Conservation (phyloP, 2,113 vertebrate genomes). For the Pardalotus punctatus region DNA sequence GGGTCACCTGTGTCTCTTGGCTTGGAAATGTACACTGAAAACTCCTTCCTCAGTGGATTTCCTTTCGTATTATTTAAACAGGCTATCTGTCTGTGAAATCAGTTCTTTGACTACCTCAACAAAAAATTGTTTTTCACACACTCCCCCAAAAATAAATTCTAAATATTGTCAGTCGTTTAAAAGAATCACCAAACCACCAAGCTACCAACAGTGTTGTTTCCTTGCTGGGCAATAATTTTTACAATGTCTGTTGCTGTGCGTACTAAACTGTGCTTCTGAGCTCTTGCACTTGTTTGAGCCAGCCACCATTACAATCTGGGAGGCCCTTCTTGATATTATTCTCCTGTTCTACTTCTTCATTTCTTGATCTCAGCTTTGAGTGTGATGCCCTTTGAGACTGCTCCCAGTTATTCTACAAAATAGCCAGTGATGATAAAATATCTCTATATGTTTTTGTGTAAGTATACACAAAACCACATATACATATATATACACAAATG, state of each 20-base stretch:
- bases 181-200: not conserved
- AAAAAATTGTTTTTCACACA: not conserved
- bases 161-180: not conserved
- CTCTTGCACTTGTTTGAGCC: not conserved
- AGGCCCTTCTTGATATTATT: not conserved
- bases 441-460: not conserved
- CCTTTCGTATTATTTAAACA: not conserved
- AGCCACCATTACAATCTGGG: not conserved
- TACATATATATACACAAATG: not conserved
- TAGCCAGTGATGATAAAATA: not conserved
- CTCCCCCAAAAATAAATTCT: not conserved
- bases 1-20: not conserved
- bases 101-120: not conserved
- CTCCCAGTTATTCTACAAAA: not conserved
- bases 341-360: not conserved
- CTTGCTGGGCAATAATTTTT: not conserved
- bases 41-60: not conserved
- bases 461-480: not conserved
- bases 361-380: not conserved
- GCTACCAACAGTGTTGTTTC: not conserved
- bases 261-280: not conserved
- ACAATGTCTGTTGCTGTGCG: not conserved
- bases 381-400: not conserved
- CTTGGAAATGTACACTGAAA: not conserved
- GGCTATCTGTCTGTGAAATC: not conserved